These are phyloP conservation scores for Venustoraphidia nigricollis DNA, from an alignment of 2,888 invertebrate species.

Conservation along the genomic window DNA sequence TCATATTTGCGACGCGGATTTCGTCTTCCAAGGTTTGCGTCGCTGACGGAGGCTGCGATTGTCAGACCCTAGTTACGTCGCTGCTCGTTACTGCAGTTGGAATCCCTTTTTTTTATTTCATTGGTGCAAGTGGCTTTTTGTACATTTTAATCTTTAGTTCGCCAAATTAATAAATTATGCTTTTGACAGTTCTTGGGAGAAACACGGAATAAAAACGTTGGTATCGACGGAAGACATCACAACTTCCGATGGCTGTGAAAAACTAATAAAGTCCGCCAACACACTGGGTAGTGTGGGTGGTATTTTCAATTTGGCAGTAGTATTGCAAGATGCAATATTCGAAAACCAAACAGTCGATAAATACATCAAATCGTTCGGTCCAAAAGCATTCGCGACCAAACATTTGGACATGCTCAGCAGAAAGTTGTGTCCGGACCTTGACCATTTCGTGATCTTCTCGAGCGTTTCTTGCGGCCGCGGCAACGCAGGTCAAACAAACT, in stretches of 20 bases:
- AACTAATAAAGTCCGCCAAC: constrained; percentile 22
- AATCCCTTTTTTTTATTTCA: too few relatives aligned
- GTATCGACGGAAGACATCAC: constrained; percentile 26
- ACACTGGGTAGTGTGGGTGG: constrained; percentile 32
- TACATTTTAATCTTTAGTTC: too few relatives aligned
- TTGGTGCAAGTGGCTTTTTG: too few relatives aligned
- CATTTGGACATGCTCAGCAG: constrained; percentile 33
- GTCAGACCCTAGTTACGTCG: too few relatives aligned
- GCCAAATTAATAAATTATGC: too few relatives aligned
- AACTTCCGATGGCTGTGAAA: constrained; percentile 21
- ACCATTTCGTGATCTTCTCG: constrained; percentile 43
- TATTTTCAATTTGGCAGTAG: constrained; percentile 42
- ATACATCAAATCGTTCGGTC: constrained; percentile 28
- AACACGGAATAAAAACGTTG: constrained; percentile 22
- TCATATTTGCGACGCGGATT: too few relatives aligned
- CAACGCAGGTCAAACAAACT: constrained; percentile 39
- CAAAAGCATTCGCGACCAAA: constrained; percentile 35
- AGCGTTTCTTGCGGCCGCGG: constrained; percentile 41
- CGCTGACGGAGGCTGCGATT: too few relatives aligned
- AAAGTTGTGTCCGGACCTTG: constrained; percentile 20
- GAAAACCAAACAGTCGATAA: constrained; percentile 28
- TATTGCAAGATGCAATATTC: constrained; percentile 28
- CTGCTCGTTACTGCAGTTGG: too few relatives aligned
- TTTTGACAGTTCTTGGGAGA: constrained; percentile 12
- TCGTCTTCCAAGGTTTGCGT: too few relatives aligned